Evolutionary conservation across 2,888 invertebrate genomes (phyloP), one percentile per base, ranked within the genome.

Genomic region (Stenoptilia bipunctidactyla): DNA sequence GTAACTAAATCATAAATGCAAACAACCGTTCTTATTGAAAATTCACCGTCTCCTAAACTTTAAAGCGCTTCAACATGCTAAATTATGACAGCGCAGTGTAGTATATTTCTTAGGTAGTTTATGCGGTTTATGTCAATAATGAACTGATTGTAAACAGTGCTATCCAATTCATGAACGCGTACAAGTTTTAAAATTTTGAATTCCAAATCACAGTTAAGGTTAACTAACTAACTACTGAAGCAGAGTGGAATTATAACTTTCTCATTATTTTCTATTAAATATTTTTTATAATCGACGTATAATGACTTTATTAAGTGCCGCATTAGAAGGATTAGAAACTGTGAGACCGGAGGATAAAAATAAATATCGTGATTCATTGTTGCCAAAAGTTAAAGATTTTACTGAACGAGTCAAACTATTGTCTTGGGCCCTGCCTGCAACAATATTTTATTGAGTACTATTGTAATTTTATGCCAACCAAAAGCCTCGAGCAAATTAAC

Each of bases 271-370:
- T 34, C 8, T 14, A 13, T n/a, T n/a, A n/a, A n/a, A 34, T 13
- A 20, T 20, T 20, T 20, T 5, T 20, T 20, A 20, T 20, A n/a
- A n/a, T n/a, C n/a, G n/a, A 15, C 5, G 27, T 9, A 60, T 40
- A 45, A 82, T 83, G 83, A 79, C 71, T 68, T 66, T 79, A 43
- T 44, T 77, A 47, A 72, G 66, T 66, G 72, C 69, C 34, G 66
- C 72, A 42, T 46, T 75, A 42, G 66, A 74, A 53, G 77, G 76
- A 52, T 72, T 66, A 3, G 62, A 72, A 30, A 74, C 71, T 57
- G 62, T 58, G 8, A 65, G 59, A 35, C 58, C 58, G 1, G 67
- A 67, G 39, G 71, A 80, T 5, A 49, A 66, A 10, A 71, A 70
- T 45, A 72, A 70, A 51, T 61, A 57, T 42, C 66, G 64, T 15